Evolutionary conservation across 2,113 vertebrate species (phyloP), one percentile per base, ranked within the genome.

Genomic region (Lampris incognitus): DNA sequence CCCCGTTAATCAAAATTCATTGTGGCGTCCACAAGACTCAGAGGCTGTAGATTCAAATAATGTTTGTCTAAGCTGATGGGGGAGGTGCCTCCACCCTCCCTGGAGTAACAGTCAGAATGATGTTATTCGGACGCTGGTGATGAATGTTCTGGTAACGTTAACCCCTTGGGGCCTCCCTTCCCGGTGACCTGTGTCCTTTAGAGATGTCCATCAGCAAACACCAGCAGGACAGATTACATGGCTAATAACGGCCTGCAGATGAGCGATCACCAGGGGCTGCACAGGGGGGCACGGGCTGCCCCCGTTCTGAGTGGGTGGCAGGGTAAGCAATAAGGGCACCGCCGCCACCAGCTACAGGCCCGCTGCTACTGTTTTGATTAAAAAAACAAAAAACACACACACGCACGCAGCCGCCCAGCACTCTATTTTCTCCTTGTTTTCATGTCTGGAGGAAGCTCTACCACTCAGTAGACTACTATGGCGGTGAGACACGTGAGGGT

Each of bases 171-270:
- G 59, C 78, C 62, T 79, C 51, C 84, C 85, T 78, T 87, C 63
- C 74, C 54, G 13, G 65, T 92, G 91, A 88, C 91, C 91, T 90
- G 76, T 81, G 82, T 82, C 88, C 90, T 65, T 74, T 40, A 13
- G 75, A 83, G 75, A 86, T 87, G 77, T 88, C 87, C 86, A 85
- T 75, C 59, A 89, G 88, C 85, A 84, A 87, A 87, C 83, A 85
- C 88, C 84, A 88, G 90, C 86, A 84, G 85, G 90, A 92, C 87
- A 88, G 81, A 89, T 92, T 88, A 92, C 84, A 87, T 63, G 81
- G 90, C 85, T 91, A 92, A 92, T 88, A 90, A 85, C 77, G 73
- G 74, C 78, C 86, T 72, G 82, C 70, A 87, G 88, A 89, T 84
- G 85, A 91, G 87, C 40, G 59, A 82, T 87, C 86, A 76, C 89